Percentiles rank a stretch among this genome's conserved stretches.
These are phyloP conservation scores for Dasyornis broadbenti DNA, from an alignment of 2,113 vertebrate species.

Conservation along the genomic window DNA sequence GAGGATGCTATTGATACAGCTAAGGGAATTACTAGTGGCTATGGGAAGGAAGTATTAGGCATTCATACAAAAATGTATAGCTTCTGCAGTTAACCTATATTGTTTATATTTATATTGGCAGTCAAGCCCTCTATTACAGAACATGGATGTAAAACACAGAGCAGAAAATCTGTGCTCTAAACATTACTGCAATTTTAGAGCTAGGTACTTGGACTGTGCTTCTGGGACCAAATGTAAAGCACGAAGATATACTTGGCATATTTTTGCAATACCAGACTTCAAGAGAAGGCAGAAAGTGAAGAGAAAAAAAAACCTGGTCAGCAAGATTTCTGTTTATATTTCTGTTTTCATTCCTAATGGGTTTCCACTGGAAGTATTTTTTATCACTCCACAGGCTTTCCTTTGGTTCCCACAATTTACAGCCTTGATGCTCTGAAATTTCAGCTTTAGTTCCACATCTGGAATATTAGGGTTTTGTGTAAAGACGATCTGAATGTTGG, in stretches of 20 bases:
- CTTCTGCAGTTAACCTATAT: neutral
- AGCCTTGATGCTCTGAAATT: neutral
- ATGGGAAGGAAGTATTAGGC: neutral
- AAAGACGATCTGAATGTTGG: neutral
- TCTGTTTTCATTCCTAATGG: neutral
- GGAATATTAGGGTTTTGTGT: neutral
- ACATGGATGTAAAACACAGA: neutral
- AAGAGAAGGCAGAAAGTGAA: neutral
- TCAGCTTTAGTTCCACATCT: neutral
- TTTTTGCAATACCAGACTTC: neutral
- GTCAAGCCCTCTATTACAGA: neutral
- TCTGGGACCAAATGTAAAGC: neutral
- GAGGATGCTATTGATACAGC: neutral
- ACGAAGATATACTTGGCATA: neutral
- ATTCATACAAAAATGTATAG: neutral
- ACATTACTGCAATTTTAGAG: neutral
- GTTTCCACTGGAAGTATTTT: neutral
- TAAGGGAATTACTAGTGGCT: neutral
- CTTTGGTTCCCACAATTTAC: neutral
- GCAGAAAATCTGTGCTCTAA: neutral
- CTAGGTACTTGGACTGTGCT: neutral
- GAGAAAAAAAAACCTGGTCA: neutral
- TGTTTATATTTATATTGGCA: neutral
- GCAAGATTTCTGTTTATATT: neutral
- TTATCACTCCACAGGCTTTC: neutral